Base-by-base conservation (phyloP, 2,888 invertebrate genomes). In the Cryptosula pallasiana region DNA sequence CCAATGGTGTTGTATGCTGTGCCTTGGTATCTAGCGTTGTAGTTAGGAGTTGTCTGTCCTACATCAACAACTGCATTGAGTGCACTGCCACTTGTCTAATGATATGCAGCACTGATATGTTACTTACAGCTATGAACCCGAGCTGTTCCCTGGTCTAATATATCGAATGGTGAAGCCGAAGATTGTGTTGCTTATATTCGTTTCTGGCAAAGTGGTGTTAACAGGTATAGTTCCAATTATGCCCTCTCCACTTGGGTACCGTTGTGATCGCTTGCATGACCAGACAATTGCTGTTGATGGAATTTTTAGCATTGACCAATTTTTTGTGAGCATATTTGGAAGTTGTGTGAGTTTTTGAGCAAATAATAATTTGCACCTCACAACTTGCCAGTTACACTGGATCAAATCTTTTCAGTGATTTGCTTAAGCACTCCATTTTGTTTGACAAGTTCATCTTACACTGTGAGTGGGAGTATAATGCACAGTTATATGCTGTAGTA, bases 161-260 rank as follows among this genome's bases (percentile, higher is more conserved):
- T 99, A 99, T 84, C 89, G 98, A 79, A 94, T 99, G 94, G 93
- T 98, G 55, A 92, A 94, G 80, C 98, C 98, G 0, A 90, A 95
- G 77, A 91, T 99, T 76, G 98, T 98, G 1, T 86, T 99, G 75
- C 87, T 99, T 16, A 97, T 99, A 84, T 99, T 99, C 87, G 98
- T 99, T 0, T 98, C 97, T 84, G 99, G 99, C 72, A 99, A 99
- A 89, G 91, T 99, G 77, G 98, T 99, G 0, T 91, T 99, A 75
- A 99, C 98, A 80, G 88, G 86, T 86, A 78, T 71, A 73, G 5
- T 55, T 23, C 25, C 25, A 45, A 13, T 20, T 45, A 20, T 45
- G 9, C 20, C 20, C 45, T 9, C 45, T 13, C 9, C 45, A 45
- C 9, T 45, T 13, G 9, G 9, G 9, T 45, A 45, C 20, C 9